These are phyloP conservation scores for Pogonocherus hispidulus DNA, from an alignment of 2,888 invertebrate genomes.

Conservation along the genomic window DNA sequence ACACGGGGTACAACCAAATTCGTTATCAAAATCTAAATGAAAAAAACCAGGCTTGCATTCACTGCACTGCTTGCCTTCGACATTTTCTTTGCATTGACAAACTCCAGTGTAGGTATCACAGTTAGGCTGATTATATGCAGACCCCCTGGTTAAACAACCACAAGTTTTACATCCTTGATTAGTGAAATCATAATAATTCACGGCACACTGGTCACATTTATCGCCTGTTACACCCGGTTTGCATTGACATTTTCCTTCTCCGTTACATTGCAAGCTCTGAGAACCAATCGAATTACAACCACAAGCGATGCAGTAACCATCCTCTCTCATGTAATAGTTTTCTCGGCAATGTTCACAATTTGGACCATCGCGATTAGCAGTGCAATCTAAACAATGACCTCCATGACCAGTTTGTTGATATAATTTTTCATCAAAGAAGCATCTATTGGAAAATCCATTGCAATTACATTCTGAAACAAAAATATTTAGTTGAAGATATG, in stretches of 20 bases:
- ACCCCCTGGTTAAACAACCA: constrained; percentile 89
- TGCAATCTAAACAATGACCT: constrained; percentile 95
- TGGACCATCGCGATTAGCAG: constrained; percentile 93
- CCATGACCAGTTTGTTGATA: constrained; percentile 95
- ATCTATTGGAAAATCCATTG: constrained; percentile 92
- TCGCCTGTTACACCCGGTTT: constrained; percentile 88
- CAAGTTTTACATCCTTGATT: constrained; percentile 93
- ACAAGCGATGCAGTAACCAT: constrained; percentile 89
- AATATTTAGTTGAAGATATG: no score
- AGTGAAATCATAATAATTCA: constrained; percentile 93
- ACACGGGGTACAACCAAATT: constrained; percentile 97
- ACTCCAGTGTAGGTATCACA: constrained; percentile 88
- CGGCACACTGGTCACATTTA: constrained; percentile 86
- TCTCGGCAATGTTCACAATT: constrained; percentile 96
- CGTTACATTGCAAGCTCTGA: constrained; percentile 90
- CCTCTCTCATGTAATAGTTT: constrained; percentile 89
- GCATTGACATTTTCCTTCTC: constrained; percentile 93
- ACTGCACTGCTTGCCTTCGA: constrained; percentile 94
- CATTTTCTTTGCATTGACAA: constrained; percentile 91
- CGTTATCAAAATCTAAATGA: constrained; percentile 87
- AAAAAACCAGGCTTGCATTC: constrained; percentile 96
- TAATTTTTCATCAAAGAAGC: constrained; percentile 94
- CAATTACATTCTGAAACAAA: constrained; percentile 89
- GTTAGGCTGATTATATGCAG: constrained; percentile 82
- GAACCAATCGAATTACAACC: constrained; percentile 94